Evolutionary conservation across 1,140 invertebrate species (phyloP).

Genomic region (Solen grandis): DNA sequence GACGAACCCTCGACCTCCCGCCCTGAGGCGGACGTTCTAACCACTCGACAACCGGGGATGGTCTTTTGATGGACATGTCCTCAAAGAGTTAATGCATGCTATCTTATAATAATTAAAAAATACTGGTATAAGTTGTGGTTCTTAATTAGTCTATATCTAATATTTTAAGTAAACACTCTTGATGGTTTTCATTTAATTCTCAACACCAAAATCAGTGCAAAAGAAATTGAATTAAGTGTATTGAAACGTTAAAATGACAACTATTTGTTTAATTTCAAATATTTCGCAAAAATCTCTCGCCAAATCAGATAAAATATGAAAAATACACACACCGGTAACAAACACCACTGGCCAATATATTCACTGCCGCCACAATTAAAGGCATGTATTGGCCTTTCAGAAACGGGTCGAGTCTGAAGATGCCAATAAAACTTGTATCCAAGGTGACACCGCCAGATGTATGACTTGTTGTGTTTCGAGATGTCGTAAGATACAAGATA

Average conservation of each 20-base stretch:
- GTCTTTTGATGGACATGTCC: background rate
- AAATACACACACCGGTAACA: constrained; percentile 49
- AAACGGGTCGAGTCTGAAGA: constrained; percentile 8
- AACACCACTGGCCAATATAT: constrained; percentile 22
- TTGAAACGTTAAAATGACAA: too few relatives aligned
- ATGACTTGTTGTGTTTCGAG: constrained; percentile 1
- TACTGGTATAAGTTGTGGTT: background rate
- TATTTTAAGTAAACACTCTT: background rate
- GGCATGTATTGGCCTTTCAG: constrained; percentile 21
- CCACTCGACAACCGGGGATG: too few relatives aligned
- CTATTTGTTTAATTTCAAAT: too few relatives aligned
- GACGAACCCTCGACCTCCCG: too few relatives aligned
- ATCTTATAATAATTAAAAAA: background rate
- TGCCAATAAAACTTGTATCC: constrained; percentile 17
- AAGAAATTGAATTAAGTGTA: too few relatives aligned
- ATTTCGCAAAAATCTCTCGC: too few relatives aligned
- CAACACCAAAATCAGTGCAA: too few relatives aligned
- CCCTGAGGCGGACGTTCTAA: too few relatives aligned
- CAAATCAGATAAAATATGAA: too few relatives aligned
- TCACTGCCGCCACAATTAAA: constrained; percentile 29
- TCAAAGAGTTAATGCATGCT: background rate
- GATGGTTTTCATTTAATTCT: too few relatives aligned
- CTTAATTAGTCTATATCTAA: background rate
- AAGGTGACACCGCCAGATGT: constrained; percentile 4
- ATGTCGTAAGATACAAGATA: constrained; percentile 36